Base-by-base conservation (phyloP, 2,888 invertebrate species). In the Oegoconia quadripuncta region DNA sequence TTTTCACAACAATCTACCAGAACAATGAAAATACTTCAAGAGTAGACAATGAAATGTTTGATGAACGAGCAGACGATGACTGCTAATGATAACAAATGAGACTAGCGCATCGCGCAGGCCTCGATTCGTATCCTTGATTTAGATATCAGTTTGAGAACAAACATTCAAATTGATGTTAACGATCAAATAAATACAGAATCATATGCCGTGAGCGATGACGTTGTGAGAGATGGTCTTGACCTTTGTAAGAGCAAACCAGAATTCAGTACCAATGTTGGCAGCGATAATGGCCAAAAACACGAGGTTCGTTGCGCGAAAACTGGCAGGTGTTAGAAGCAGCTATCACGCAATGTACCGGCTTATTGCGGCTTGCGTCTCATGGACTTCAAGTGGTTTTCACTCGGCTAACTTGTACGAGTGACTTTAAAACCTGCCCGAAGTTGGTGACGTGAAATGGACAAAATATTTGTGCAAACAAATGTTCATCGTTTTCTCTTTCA, bases 391-490 rank as follows among this genome's bases (percentile, higher is more conserved):
- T 53, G 59, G 78, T 79, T 83, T 82, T 82, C 81, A 76, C 78
- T 77, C 67, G 56, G 65, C 55, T 62, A 64, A 68, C 63, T 70
- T 60, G 59, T 59, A 63, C 70, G 60, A 59, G 52, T 61, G 64
- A 60, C 67, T 69, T 60, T 60, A 71, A 67, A 77, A 79, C 78
- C 75, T 74, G 76, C 72, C 66, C 44, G 57, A 46, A 52, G 57
- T 42, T 38, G 49, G 49, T 67, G 49, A 51, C 56, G 68, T 63
- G 56, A 75, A 78, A 71, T 72, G 66, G 48, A 66, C 72, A 71
- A 78, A 78, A 76, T 78, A 74, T 79, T 78, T 76, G 74, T 70
- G 64, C 66, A 77, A 75, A 74, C 69, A 68, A 59, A 75, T 66
- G 53, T 63, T 65, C 55, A 46, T 57, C 64, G 73, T 66, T 82